Conservation (phyloP, 2,113 vertebrate species). For the Mustela lutreola region DNA sequence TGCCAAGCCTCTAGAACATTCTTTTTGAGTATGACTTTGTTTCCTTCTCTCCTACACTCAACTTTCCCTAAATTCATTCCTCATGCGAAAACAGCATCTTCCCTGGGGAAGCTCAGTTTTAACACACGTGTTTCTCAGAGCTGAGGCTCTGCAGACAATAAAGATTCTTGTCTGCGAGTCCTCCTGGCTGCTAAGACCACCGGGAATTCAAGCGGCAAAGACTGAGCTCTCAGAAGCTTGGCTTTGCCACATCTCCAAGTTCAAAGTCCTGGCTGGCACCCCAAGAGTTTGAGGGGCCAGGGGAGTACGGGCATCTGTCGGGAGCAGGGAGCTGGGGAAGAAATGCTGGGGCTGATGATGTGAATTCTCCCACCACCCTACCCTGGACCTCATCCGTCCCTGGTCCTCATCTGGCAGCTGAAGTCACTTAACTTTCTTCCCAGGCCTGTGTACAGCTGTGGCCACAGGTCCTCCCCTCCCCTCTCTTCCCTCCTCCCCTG, state of each 20-base stretch:
- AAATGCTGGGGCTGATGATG: neutral
- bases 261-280: conserved; percentile 51
- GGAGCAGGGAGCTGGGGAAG: neutral
- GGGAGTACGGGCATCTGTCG: rapidly evolving
- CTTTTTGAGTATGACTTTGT: conserved; percentile 51
- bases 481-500: neutral
- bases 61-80: conserved; percentile 74
- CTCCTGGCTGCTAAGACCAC: conserved; percentile 52
- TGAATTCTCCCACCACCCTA: neutral
- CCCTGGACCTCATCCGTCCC: rapidly evolving
- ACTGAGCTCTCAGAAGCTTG: conserved; percentile 51
- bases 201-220: conserved; percentile 60
- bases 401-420: neutral
- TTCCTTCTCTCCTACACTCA: conserved; percentile 58
- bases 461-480: neutral
- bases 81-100: conserved; percentile 60
- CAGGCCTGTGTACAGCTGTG: rapidly evolving
- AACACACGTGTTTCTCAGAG: conserved; percentile 63
- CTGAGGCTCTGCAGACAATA: conserved; percentile 71
- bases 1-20: conserved; percentile 62
- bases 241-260: neutral
- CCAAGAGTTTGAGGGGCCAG: neutral
- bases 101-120: conserved; percentile 69
- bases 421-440: neutral
- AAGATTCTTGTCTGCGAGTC: conserved; percentile 71